Evolutionary conservation across 2,888 invertebrate genomes (phyloP), one percentile per base, ranked within the genome.

Genomic region (Lacanobia oleracea): DNA sequence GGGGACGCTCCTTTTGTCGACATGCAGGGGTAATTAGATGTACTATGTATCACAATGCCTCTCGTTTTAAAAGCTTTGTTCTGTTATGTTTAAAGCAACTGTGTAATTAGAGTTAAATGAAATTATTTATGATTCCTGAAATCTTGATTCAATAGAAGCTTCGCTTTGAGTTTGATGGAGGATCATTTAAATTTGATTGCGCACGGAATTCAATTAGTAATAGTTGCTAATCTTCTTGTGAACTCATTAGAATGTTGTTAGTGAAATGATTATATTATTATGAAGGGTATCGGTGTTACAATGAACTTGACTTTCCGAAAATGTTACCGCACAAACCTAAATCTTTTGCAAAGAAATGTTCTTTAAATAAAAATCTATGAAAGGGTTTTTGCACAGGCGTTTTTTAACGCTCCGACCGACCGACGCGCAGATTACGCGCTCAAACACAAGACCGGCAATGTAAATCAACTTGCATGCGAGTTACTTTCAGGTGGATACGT

Each of bases 21-120:
- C 61, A 53, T 75, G 72, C 65, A 57, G 83, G 69, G 85, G 72
- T 83, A 83, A 85, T 85, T 83, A 85, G 71, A 82, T 79, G 76
- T 64, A 72, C 23, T 16, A 64, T 79, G 69, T 65, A 62, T 51
- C 59, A 67, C 71, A 69, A 62, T 71, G 57, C 43, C 63, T 57
- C 60, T 67, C 14, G 54, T 27, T 78, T 68, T 50, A 69, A 82
- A 73, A 57, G 79, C 60, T 78, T 73, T 70, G 79, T 82, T 67
- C 60, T 27, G 12, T 72, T 21, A 37, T 18, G 27, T 64, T 60
- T 33, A 48, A 54, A 68, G 63, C 33, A 53, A 57, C 40, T 67
- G 70, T 50, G 43, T 68, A 72, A 77, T 72, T 77, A 54, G 53
- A 59, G 33, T 10, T 37, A 33, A 62, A 72, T 67, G 10, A n/a